Conservation (phyloP, 1,140 invertebrate species). For the Diachasmimorpha longicaudata region DNA sequence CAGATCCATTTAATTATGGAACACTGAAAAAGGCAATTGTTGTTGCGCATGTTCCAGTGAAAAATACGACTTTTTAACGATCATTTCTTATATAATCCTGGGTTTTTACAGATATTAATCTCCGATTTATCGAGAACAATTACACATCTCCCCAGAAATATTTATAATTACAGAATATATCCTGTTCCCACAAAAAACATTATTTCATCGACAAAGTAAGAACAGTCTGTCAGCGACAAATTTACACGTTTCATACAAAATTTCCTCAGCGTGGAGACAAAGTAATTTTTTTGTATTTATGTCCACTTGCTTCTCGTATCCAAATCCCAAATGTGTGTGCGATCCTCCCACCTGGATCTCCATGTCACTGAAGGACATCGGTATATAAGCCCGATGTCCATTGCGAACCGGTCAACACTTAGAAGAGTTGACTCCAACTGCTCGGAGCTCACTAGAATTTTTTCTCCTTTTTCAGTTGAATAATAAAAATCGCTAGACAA, state of each 20-base stretch:
- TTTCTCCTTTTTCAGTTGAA: neutral
- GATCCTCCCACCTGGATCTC: constrained; percentile 23
- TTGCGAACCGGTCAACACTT: constrained; percentile 13
- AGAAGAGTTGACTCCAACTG: neutral
- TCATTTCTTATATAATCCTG: neutral
- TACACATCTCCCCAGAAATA: neutral
- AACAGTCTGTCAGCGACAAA: no score
- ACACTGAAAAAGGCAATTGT: no score
- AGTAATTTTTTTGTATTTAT: constrained; percentile 1
- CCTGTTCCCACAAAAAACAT: neutral
- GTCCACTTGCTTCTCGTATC: constrained; percentile 9
- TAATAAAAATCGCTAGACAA: neutral
- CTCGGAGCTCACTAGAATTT: neutral
- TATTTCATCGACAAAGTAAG: no score
- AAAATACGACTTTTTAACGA: neutral
- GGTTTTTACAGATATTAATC: constrained; percentile 5
- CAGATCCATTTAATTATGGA: no score
- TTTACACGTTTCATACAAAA: no score
- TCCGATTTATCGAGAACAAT: neutral
- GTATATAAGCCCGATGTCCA: constrained; percentile 26
- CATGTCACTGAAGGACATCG: constrained; percentile 18
- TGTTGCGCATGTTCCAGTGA: neutral
- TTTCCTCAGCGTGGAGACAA: no score
- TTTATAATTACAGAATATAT: neutral
- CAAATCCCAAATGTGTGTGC: neutral